Conservation (phyloP, 2,797 vertebrate species). For the Bradypodion ventrale region DNA sequence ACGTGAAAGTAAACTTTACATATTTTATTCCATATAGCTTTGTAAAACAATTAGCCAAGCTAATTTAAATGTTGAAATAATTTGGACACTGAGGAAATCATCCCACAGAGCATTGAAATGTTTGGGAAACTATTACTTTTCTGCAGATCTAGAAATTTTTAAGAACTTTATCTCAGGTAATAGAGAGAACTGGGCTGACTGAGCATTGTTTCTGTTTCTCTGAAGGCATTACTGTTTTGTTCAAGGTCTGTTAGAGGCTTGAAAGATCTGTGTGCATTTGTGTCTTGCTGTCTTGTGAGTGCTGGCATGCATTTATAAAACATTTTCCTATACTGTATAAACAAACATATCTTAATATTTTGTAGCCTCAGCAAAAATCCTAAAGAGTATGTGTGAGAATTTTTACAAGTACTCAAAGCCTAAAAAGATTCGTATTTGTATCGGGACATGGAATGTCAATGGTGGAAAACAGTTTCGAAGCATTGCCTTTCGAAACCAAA, state of each 20-base stretch:
- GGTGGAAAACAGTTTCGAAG: constrained; percentile 98
- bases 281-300: not conserved
- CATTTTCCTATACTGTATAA: not conserved
- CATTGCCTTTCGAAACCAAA: constrained; percentile 97
- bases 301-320: constrained; percentile 10
- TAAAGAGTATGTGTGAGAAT: constrained; percentile 96
- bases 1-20: too few species aligned
- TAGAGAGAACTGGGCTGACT: not conserved
- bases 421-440: constrained; percentile 88
- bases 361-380: constrained; percentile 93
- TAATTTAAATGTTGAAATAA: too few species aligned
- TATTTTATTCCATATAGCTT: too few species aligned
- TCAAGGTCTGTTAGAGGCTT: not conserved
- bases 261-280: not conserved
- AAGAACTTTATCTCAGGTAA: too few species aligned
- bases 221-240: not conserved
- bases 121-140: not conserved
- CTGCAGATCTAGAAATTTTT: too few species aligned
- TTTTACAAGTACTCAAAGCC: constrained; percentile 93
- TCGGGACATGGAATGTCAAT: constrained; percentile 97
- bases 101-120: not conserved
- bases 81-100: not conserved
- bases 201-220: not conserved
- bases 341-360: constrained; percentile 38
- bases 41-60: not conserved